These are phyloP conservation scores for Monochamus saltuarius DNA, from an alignment of 1,140 invertebrate species.

Conservation along the genomic window DNA sequence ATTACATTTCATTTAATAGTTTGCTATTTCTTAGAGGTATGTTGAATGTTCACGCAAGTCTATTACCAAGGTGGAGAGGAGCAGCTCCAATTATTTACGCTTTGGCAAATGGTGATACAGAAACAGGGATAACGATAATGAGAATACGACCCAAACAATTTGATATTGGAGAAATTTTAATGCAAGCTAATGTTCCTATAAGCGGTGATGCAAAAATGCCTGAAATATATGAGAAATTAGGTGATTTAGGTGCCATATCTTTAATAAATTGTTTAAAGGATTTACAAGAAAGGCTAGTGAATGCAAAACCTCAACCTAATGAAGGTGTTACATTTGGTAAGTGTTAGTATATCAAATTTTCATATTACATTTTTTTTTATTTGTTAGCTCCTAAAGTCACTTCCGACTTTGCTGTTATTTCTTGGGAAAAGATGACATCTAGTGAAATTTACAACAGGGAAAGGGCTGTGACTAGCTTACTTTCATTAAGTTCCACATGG, in stretches of 20 bases:
- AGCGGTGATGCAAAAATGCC: constrained; percentile 62
- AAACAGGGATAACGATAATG: constrained; percentile 88
- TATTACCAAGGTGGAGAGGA: constrained; percentile 91
- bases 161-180: constrained; percentile 83
- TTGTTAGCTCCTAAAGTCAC: constrained; percentile 72
- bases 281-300: constrained; percentile 61
- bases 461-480: constrained; percentile 65
- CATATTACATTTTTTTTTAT: constrained; percentile 35
- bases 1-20: constrained; percentile 11
- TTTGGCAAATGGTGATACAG: constrained; percentile 78
- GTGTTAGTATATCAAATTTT: constrained; percentile 25
- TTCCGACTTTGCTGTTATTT: constrained; percentile 59
- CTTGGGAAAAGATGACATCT: constrained; percentile 64
- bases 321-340: constrained; percentile 69
- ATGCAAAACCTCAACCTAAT: constrained; percentile 61
- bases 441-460: constrained; percentile 65
- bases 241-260: constrained; percentile 68
- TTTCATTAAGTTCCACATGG: constrained; percentile 63
- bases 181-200: constrained; percentile 65
- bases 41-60: constrained; percentile 88
- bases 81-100: constrained; percentile 84
- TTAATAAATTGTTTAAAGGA: constrained; percentile 64
- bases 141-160: constrained; percentile 82
- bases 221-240: constrained; percentile 66
- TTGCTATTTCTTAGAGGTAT: constrained; percentile 64